phyloP scores from a whole-genome alignment of 2,797 vertebrate species.

The Peromyscus attwateri region DNA sequence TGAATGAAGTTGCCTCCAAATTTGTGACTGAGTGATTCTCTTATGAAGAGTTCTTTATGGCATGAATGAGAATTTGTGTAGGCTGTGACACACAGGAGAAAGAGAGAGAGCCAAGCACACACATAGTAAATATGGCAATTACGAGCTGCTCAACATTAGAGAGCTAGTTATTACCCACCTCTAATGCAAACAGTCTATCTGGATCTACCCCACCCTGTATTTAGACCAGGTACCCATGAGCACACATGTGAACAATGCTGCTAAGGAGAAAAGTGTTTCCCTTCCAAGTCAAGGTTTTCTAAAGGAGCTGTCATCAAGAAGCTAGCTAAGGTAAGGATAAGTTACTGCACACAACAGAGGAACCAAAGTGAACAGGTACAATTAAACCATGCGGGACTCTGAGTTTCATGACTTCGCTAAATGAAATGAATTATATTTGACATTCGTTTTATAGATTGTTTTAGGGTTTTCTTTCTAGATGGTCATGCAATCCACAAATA shows the following conservation, averaged over 20 bases:
- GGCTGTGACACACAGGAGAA: background rate
- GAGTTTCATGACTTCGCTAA: background rate
- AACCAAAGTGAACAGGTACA: background rate
- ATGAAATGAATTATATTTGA: conserved; percentile 22
- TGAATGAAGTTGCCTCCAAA: conserved; percentile 15
- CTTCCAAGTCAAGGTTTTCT: conserved; percentile 16
- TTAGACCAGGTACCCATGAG: background rate
- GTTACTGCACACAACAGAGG: background rate
- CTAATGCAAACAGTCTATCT: background rate
- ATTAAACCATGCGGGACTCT: background rate
- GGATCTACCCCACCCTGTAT: background rate
- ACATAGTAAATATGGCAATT: conserved; percentile 11
- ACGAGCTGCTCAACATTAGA: conserved; percentile 2
- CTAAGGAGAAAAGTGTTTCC: background rate
- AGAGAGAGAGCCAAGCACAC: background rate
- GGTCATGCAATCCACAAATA: background rate
- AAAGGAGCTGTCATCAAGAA: background rate
- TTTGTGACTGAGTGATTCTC: background rate
- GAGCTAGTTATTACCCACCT: conserved; percentile 11
- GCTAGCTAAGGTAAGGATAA: conserved; percentile 45
- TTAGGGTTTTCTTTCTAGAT: conserved; percentile 35
- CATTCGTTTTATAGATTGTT: conserved; percentile 15
- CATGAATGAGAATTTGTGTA: conserved; percentile 23
- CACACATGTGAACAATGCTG: background rate
- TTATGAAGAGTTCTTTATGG: background rate